Evolutionary conservation across 2,888 invertebrate genomes (phyloP), one percentile per base, ranked within the genome.

Genomic region (Drosophila bunnanda): DNA sequence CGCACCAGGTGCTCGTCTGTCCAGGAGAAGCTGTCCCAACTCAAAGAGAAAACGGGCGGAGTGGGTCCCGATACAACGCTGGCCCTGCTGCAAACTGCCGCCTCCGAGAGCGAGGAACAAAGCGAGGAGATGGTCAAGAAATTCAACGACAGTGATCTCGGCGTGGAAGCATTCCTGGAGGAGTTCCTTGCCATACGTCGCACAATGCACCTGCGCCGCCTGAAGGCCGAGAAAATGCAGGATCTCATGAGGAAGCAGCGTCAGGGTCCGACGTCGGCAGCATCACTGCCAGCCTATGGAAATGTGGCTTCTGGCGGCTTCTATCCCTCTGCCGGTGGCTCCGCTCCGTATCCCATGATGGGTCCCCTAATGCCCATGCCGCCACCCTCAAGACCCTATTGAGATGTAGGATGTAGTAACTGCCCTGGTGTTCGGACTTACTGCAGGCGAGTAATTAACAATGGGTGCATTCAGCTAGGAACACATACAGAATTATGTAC

Each of bases 161-260:
- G 95, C 59, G 93, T 96, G 9, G 99, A 98, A 22, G 94, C 95
- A 70, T 99, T 98, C 91, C 93, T 98, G 6, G 96, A 97, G 70
- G 95, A 96, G 66, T 99, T 98, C 92, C 94, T 96, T 65, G 94
- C 94, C 0, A 94, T 94, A 72, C 94, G 99, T 50, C 95, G 95
- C 84, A 90, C 95, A 39, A 96, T 97, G 94, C 97, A 98, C 91
- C 90, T 95, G 75, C 94, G 98, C 55, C 96, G 97, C 90, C 96
- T 98, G 13, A 99, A 99, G 93, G 95, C 97, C 0, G 99, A 99
- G 77, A 98, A 99, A 93, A 95, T 99, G 95, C 94, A 95, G 53
- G 97, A 97, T 89, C 92, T 97, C 13, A 93, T 96, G 50, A 92
- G 92, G 62, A 79, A 76, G 17, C 88, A 89, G n/a, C 78, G 74